phyloP scores from a whole-genome alignment of 2,113 vertebrate species.

The Cromileptes altivelis region DNA sequence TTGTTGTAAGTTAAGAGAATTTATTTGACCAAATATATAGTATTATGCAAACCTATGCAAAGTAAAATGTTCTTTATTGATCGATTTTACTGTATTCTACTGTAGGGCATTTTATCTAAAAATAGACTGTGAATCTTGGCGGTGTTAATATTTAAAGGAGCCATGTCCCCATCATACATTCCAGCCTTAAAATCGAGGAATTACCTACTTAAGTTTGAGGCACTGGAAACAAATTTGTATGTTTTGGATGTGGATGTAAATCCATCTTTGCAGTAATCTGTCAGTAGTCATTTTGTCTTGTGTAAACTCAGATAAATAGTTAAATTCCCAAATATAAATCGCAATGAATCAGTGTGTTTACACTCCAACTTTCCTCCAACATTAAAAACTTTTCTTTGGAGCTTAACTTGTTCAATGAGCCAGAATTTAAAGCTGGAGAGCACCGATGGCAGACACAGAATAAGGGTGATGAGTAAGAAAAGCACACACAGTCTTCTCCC shows the following conservation, averaged over 20 bases:
- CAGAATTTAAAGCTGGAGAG: constrained; percentile 46
- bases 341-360: constrained; percentile 26
- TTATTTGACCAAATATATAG: background rate
- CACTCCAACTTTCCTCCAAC: constrained; percentile 38
- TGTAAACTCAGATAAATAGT: constrained; percentile 52
- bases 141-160: constrained; percentile 4
- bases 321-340: constrained; percentile 24
- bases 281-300: constrained; percentile 27
- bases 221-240: constrained; percentile 34
- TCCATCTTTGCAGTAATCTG: constrained; percentile 25
- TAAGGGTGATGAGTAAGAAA: constrained; percentile 53
- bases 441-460: constrained; percentile 48
- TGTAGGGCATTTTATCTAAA: background rate
- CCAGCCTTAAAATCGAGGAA: constrained; percentile 3
- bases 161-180: background rate
- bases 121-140: background rate
- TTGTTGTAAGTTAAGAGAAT: background rate
- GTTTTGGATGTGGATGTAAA: constrained; percentile 46
- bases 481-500: constrained; percentile 31
- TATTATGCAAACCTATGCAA: background rate
- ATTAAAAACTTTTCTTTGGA: constrained; percentile 53
- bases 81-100: too few species aligned
- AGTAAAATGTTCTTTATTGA: background rate
- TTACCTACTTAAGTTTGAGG: background rate
- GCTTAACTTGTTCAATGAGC: constrained; percentile 25